Evolutionary conservation across 2,113 vertebrate genomes (phyloP), one percentile per base, ranked within the genome.

Genomic region (Ia io): DNA sequence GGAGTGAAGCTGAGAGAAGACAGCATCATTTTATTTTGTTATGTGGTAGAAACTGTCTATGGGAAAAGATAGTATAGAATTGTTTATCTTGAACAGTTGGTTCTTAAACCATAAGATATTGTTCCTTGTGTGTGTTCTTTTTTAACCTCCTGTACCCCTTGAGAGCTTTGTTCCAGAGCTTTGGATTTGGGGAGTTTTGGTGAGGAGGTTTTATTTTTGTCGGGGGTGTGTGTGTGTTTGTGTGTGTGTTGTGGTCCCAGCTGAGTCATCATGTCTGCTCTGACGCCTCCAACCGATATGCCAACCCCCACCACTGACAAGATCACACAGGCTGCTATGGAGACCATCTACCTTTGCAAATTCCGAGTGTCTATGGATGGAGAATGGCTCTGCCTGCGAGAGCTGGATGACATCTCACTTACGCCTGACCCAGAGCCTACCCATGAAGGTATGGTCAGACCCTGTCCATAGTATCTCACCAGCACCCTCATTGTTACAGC

Each of bases 201-300:
- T 59, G 47, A 92, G 78, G 70, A 87, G 82, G 53, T 73, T 83
- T 89, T 93, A 74, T 95, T 88, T 70, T 91, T 91, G 94, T 95
- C 3, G 20, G 37, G 56, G 56, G 86, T 56, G 79, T 56, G 84
- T 82, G 69, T 63, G 91, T 78, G 93, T 82, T 95, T 95, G 95
- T 97, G 98, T 98, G 98, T 98, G 98, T 98, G 97, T 98, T 94
- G 94, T 98, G 93, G 96, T 94, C 98, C 98, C 98, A 98, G 99
- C 99, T 99, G 99, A 99, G 99, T 99, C 99, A 99, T 99, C 99
- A 99, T 99, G 99, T 99, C 99, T 97, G 99, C 99, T 98, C 99
- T 99, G 98, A 99, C 99, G 96, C 99, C 99, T 98, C 99, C 99
- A 98, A 99, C 99, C 96, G 99, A 99, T 94, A 99, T 99, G 98